phyloP scores from a whole-genome alignment of 1,140 invertebrate genomes.

The Callitettix versicolor region DNA sequence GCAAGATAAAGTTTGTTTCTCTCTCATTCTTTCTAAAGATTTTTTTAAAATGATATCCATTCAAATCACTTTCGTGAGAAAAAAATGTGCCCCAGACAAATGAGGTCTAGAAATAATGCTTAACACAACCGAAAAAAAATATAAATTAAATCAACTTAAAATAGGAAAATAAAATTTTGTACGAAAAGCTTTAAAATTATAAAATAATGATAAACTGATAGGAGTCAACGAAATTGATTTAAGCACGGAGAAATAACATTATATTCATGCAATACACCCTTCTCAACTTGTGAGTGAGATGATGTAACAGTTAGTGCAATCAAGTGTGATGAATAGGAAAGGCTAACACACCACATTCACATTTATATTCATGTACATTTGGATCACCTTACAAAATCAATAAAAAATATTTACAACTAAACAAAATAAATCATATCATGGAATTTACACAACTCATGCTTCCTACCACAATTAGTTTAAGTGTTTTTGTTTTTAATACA shows the following conservation, averaged over 20 bases:
- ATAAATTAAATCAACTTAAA: conserved; percentile 1
- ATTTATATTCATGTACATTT: neutral
- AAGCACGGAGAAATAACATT: conserved; percentile 17
- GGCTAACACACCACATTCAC: conserved; percentile 1
- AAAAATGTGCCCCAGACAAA: neutral
- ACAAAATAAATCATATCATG: neutral
- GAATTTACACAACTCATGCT: neutral
- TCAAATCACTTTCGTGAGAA: conserved; percentile 16
- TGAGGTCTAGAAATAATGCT: conserved; percentile 2
- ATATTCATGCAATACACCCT: conserved; percentile 19
- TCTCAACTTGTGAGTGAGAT: conserved; percentile 13
- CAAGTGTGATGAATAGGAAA: neutral
- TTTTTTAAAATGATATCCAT: conserved; percentile 10
- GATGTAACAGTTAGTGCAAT: neutral
- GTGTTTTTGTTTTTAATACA: neutral
- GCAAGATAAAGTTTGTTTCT: conserved; percentile 14
- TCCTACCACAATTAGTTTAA: neutral
- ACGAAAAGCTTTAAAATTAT: neutral
- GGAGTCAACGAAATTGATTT: neutral
- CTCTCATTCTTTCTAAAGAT: neutral
- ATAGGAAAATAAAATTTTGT: conserved; percentile 8
- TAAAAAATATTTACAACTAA: neutral
- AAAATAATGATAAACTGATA: neutral
- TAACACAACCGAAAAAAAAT: neutral
- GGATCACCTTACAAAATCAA: neutral